Evolutionary conservation across 2,888 invertebrate genomes (phyloP), one percentile per base, ranked within the genome.

Genomic region (Dysmachus trigonus): DNA sequence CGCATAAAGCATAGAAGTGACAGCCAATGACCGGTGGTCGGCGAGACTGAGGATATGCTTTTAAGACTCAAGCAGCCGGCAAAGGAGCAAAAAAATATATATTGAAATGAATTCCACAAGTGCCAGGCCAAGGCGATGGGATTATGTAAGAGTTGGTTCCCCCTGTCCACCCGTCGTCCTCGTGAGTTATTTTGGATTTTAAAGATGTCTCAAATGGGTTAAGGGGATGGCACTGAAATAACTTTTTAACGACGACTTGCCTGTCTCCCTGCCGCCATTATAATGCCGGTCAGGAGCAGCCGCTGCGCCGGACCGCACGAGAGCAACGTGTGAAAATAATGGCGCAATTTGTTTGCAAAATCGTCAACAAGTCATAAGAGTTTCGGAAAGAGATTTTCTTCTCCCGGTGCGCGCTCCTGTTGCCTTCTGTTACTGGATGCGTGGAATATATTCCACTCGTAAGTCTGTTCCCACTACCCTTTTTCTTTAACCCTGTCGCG

Each of bases 261-360:
- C 6, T 15, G 5, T n/a, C 47, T 47, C 8, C 53, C 22, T 2
- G 10, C 53, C n/a, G 53, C 53, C 18, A n/a, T 18, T 18, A 53
- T 22, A 53, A 53, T 1, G 22, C 8, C 22, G 53, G 22, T 22
- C 53, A 22, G 53, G 18, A 53, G 2, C 22, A 53, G 53, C 53
- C 18, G 53, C 22, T 7, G 8, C 53, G 10, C 18, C 5, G 51
- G 51, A 22, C 53, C 53, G 53, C 53, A 53, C 53, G 8, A 53
- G 53, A 53, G 18, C 18, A 53, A 51, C 51, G 51, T 51, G 73
- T 73, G 73, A 3, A 73, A 74, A 74, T 74, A 74, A 74, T 74
- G 74, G 35, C 38, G 35, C 35, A 74, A 74, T 74, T 35, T 74
- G 35, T 35, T 74, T 74, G 74, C 74, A 74, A 33, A 74, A 74